Evolutionary conservation across 2,797 vertebrate genomes (phyloP), one percentile per base, ranked within the genome.

Genomic region (Buceros bicornis): DNA sequence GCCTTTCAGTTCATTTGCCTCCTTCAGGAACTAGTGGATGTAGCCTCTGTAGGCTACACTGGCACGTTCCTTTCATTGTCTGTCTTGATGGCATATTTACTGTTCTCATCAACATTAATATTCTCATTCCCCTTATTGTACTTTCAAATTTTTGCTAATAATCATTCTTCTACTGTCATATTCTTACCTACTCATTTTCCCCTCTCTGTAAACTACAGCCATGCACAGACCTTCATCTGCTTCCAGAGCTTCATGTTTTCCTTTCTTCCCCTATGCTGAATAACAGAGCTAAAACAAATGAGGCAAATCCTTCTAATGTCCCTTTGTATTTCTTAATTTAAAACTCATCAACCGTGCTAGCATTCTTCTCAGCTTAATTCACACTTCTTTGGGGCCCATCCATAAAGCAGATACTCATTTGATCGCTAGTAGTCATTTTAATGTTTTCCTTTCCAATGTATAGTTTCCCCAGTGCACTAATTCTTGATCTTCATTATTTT

Each of bases 81-180:
- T 78, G 4, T 80, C 80, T 83, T 91, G 80, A 90, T 93, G 91
- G 72, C 57, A 4, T 88, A 74, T 90, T 94, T 90, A 78, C 33
- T 47, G 22, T 69, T 88, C 86, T 84, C 80, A 93, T 92, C 70
- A 78, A 57, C 33, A 26, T 92, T 94, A 90, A 81, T 93, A 50
- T 83, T 93, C 92, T 95, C 57, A 57, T 87, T 95, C 45, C 31
- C n/a, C 82, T 61, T 90, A 92, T 92, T 81, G 77, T 80, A 76
- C 69, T 95, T 94, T 67, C 65, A 93, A 21, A 92, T 95, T 82
- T 96, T 66, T 61, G 37, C 31, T 65, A 22, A 26, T 88, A 93
- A 89, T 89, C 21, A 64, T 77, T 85, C 37, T 85, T 89, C 45
- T 86, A 45, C 74, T 74, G 72, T 67, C 13, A 5, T 79, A 61